Base-by-base conservation (phyloP, 2,888 invertebrate species). In the Drosophila anomalata region DNA sequence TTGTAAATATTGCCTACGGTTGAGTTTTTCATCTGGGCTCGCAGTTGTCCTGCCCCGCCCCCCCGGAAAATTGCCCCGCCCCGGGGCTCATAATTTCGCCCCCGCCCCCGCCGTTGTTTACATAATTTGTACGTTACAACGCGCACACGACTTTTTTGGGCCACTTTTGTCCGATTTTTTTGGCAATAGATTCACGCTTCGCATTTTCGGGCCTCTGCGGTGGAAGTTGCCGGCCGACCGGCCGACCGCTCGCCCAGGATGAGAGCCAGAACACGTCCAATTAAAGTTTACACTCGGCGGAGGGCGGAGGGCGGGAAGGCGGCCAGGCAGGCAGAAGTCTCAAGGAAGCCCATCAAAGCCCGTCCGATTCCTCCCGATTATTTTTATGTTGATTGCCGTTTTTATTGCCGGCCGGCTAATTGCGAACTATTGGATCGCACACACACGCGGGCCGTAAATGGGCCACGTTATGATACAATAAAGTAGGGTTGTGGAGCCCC, bases 41-140 rank as follows among this genome's bases (percentile, higher is more conserved):
- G 29, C 50, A 50, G 68, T 73, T 67, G 68, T 51, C 47, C 36
- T 51, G 55, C 41, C 42, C 5, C 39, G 41, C 56, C 31, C 24
- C 24, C n/a, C 12, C 26, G 9, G n/a, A 41, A 17, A 41, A 44
- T 12, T 20, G 17, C 22, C 39, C 46, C 53, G 76, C 83, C 83
- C 59, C 61, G 78, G 77, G 80, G 82, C 72, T 78, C 86, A 86
- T 82, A 83, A 86, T 82, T 82, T 86, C 73, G 17, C 50, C 39
- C 60, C 46, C 52, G 39, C 20, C 53, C 60, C 51, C 11, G 14
- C 36, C 55, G 75, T 72, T 87, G 87, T 87, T 86, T 86, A 83
- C 86, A 83, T 86, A 87, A 83, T 86, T 86, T 86, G 87, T 85
- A 76, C 87, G 83, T 81, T 83, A 86, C 85, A 87, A 86, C 85